These are phyloP conservation scores for Colinus virginianus DNA, from an alignment of 2,113 vertebrate genomes.

Conservation along the genomic window DNA sequence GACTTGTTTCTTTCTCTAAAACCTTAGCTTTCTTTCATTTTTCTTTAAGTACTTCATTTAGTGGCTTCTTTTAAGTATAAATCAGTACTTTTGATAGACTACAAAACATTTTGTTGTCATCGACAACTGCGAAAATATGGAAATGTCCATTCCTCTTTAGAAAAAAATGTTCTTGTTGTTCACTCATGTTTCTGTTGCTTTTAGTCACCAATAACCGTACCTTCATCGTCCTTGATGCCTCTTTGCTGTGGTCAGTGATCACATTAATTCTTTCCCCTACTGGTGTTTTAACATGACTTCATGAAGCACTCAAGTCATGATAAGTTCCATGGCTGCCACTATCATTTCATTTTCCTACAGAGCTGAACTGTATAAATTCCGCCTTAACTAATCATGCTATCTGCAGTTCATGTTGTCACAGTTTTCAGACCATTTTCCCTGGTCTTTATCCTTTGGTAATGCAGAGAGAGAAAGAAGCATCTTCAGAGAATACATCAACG, in stretches of 20 bases:
- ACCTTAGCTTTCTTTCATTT: not conserved
- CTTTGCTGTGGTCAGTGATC: not conserved
- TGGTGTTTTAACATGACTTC: not conserved
- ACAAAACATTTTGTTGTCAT: not conserved
- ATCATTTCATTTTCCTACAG: not conserved
- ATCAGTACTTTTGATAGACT: not conserved
- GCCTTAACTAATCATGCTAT: not conserved
- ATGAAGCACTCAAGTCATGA: not conserved
- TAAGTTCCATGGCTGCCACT: not conserved
- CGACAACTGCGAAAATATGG: not conserved
- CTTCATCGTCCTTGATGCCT: not conserved
- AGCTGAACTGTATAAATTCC: not conserved
- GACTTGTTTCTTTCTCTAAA: not conserved
- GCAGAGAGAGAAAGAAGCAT: not conserved
- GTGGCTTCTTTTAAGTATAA: not conserved
- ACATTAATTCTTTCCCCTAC: not conserved
- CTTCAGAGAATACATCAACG: not conserved
- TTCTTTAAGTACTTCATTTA: not conserved
- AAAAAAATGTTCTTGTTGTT: not conserved
- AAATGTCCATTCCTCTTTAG: not conserved
- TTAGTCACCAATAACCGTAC: not conserved
- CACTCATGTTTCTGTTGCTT: not conserved
- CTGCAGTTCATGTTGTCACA: not conserved
- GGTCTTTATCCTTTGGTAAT: not conserved
- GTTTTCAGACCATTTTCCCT: not conserved